Evolutionary conservation across 2,888 invertebrate genomes (phyloP).

Genomic region (Pycnomerus fuliginosus): DNA sequence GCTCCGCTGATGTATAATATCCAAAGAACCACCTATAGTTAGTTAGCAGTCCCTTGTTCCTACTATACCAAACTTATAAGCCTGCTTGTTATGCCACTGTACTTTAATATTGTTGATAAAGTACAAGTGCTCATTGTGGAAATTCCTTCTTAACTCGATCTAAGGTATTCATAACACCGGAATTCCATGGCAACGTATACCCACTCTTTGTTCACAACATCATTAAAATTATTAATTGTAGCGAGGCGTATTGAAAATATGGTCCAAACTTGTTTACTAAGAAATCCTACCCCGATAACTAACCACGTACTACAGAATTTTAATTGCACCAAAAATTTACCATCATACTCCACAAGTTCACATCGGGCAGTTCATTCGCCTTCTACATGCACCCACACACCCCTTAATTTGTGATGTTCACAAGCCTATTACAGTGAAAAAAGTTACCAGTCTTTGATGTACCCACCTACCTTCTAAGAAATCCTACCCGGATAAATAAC

Average conservation of each 20-base stretch:
- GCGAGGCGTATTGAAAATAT: conserved; percentile 24
- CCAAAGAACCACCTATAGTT: conserved; percentile 24
- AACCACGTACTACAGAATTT: too few species aligned
- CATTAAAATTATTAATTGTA: conserved; percentile 29
- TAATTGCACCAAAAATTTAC: too few species aligned
- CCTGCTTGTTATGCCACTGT: conserved; percentile 34
- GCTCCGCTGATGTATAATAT: conserved; percentile 29
- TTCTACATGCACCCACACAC: too few species aligned
- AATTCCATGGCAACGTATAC: conserved; percentile 25
- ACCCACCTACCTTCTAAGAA: too few species aligned
- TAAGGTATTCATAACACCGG: conserved; percentile 22
- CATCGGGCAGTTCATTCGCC: too few species aligned
- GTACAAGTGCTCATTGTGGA: conserved; percentile 34
- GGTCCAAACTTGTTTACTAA: too few species aligned
- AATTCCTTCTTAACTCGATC: conserved; percentile 23
- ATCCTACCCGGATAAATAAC: too few species aligned
- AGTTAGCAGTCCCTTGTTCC: conserved; percentile 32
- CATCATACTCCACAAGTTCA: too few species aligned
- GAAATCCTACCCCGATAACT: too few species aligned
- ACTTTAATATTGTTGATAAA: conserved; percentile 43
- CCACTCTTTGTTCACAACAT: conserved; percentile 20
- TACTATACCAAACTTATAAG: conserved; percentile 30
- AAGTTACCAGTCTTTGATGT: too few species aligned
- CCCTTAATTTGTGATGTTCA: too few species aligned
- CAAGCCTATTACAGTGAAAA: too few species aligned